phyloP scores from a whole-genome alignment of 1,140 invertebrate species.

The Triops cancriformis region DNA sequence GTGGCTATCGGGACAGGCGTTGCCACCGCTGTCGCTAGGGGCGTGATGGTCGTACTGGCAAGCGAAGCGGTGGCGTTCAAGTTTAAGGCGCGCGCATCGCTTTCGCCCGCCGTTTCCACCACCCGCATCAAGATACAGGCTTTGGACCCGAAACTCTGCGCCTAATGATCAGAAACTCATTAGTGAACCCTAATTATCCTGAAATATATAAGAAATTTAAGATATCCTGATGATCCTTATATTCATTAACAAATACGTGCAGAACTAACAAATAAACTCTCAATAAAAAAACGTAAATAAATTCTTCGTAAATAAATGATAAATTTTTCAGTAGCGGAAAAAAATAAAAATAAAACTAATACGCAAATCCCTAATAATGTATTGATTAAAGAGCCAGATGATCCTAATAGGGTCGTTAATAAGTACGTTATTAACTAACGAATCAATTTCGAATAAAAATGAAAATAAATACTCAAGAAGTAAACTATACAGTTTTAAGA shows the following conservation, averaged over 20 bases:
- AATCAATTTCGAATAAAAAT: too few relatives aligned
- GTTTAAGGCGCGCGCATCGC: conserved; percentile 30
- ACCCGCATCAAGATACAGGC: conserved; percentile 93
- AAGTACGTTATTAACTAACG: too few relatives aligned
- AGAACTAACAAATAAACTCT: background rate
- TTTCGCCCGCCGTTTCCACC: conserved; percentile 72
- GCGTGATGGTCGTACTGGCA: background rate
- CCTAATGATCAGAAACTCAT: conserved; percentile 43
- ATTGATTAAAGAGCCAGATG: too few relatives aligned
- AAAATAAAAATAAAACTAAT: background rate
- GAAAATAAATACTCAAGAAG: too few relatives aligned
- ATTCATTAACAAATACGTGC: too few relatives aligned
- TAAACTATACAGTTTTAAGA: too few relatives aligned
- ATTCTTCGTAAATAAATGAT: background rate
- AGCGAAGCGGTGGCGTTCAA: background rate
- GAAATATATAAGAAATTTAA: too few relatives aligned
- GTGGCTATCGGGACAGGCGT: conserved; percentile 30
- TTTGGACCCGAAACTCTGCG: conserved; percentile 88
- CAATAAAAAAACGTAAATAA: background rate
- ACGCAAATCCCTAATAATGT: too few relatives aligned
- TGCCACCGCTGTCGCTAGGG: conserved; percentile 30
- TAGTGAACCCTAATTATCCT: background rate
- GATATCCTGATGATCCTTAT: too few relatives aligned
- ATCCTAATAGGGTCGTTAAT: too few relatives aligned
- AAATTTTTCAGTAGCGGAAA: background rate